Percentiles rank a stretch among this genome's conserved stretches.
These are phyloP conservation scores for Sclerodermus sp. DNA, from an alignment of 2,888 invertebrate genomes.

Conservation along the genomic window DNA sequence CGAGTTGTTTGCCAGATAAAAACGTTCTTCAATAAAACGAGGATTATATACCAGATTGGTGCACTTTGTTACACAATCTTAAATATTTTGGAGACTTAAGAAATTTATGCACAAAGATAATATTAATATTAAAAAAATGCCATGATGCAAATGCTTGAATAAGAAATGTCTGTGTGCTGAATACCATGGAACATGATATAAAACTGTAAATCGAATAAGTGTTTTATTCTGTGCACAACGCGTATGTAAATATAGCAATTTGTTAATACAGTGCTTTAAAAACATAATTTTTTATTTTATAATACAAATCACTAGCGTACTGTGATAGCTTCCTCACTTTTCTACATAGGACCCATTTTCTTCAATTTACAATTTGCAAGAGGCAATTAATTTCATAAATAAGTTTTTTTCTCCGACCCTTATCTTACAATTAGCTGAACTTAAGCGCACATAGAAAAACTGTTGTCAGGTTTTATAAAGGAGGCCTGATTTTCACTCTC, in stretches of 20 bases:
- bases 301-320: neutral
- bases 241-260: slow-evolving; percentile 24
- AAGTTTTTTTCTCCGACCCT: neutral
- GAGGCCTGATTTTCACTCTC: no score
- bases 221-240: slow-evolving; percentile 27
- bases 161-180: slow-evolving; percentile 23
- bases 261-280: neutral
- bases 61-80: slow-evolving; percentile 28
- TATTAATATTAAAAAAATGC: slow-evolving; percentile 36
- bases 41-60: slow-evolving; percentile 19
- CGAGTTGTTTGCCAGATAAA: slow-evolving; percentile 14
- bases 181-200: slow-evolving; percentile 7
- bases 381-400: no score
- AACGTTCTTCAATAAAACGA: slow-evolving; percentile 13
- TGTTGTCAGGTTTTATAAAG: no score
- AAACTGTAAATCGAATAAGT: slow-evolving; percentile 15
- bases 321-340: no score
- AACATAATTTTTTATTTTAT: neutral
- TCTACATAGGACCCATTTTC: no score
- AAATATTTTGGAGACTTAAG: slow-evolving; percentile 28
- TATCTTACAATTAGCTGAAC: no score
- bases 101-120: slow-evolving; percentile 40
- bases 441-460: no score
- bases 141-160: slow-evolving; percentile 25
- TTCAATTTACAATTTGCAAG: no score